Percentiles rank a stretch among this genome's conserved stretches.
phyloP scores from a whole-genome alignment of 2,888 invertebrate genomes.

The Ernsta delagoae region DNA sequence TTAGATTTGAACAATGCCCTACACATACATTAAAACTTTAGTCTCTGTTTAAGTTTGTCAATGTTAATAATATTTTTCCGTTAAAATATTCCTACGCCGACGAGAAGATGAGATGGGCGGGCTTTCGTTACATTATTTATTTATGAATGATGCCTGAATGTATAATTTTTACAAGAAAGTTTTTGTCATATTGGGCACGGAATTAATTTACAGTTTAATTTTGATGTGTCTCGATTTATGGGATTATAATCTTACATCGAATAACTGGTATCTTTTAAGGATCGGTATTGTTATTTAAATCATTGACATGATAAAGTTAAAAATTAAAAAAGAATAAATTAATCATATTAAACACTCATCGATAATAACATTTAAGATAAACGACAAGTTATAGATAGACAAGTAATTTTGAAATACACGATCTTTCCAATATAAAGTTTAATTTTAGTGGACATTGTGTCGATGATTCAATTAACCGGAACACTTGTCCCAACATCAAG shows the following conservation, averaged over 20 bases:
- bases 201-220: not conserved
- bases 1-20: too few relatives aligned
- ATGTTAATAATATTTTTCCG: too few relatives aligned
- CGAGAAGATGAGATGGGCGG: constrained; percentile 11
- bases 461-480: constrained; percentile 7
- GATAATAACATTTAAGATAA: too few relatives aligned
- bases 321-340: not conserved
- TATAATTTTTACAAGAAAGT: not conserved
- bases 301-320: not conserved
- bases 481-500: constrained; percentile 27
- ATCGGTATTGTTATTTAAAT: not conserved
- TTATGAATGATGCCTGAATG: not conserved
- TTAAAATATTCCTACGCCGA: too few relatives aligned
- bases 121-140: constrained; percentile 1
- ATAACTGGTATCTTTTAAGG: not conserved
- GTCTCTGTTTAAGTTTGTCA: too few relatives aligned
- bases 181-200: not conserved
- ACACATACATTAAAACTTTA: too few relatives aligned
- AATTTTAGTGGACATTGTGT: not conserved
- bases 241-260: not conserved
- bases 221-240: not conserved
- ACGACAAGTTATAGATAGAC: too few relatives aligned
- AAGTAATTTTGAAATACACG: too few relatives aligned
- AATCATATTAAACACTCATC: too few relatives aligned
- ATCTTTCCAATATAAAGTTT: not conserved